A percentile compares a stretch with the other conserved stretches of the same genome.
Evolutionary conservation across 2,888 invertebrate species (phyloP).

Genomic region (Tachina lurida): DNA sequence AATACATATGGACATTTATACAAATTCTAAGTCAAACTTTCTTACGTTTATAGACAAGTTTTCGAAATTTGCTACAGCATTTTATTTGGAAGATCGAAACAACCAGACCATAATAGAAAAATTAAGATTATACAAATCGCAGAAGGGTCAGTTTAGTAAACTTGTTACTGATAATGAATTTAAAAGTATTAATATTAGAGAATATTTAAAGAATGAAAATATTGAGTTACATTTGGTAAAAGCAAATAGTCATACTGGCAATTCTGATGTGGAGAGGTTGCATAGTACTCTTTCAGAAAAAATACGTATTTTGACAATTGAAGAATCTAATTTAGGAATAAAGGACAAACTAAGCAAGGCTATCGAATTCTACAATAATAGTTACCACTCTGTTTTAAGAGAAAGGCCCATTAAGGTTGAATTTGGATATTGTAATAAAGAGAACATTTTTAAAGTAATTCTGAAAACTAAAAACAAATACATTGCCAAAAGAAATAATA

Average conservation of each 20-base stretch:
- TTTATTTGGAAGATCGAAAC: slow-evolving; percentile 25
- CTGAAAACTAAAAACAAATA: not conserved
- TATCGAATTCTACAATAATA: slow-evolving; percentile 12
- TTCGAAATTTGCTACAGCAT: slow-evolving; percentile 11
- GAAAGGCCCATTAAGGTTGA: not conserved
- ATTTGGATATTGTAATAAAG: not conserved
- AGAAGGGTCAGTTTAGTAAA: not conserved
- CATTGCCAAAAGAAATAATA: not conserved
- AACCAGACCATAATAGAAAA: slow-evolving; percentile 41
- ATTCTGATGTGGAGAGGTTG: slow-evolving; percentile 14
- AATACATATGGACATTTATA: no score
- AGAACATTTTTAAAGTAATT: not conserved
- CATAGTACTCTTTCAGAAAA: slow-evolving; percentile 15
- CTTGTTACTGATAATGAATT: slow-evolving; percentile 30
- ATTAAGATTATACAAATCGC: slow-evolving; percentile 5
- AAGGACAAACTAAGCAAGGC: slow-evolving; percentile 1
- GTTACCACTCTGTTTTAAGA: not conserved
- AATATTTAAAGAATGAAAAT: slow-evolving; percentile 12
- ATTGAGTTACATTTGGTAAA: not conserved
- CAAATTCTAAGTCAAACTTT: not conserved
- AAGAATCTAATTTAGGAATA: not conserved
- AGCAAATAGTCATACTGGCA: slow-evolving; percentile 12
- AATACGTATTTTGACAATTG: not conserved
- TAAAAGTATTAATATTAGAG: slow-evolving; percentile 19
- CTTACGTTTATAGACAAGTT: slow-evolving; percentile 11